Conservation (phyloP, 2,888 invertebrate species). For the Microdon myrmicae region DNA sequence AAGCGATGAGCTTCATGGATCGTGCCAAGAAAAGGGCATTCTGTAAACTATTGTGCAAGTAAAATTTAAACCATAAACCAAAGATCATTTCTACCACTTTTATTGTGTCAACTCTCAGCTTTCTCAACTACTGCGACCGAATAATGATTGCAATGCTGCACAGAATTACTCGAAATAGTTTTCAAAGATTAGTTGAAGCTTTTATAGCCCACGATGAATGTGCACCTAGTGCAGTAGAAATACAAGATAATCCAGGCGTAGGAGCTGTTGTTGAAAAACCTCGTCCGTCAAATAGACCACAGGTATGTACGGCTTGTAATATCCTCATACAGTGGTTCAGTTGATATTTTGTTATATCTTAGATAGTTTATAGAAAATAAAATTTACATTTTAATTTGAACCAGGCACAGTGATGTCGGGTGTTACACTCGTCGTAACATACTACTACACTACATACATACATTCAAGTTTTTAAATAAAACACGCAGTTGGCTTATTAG, state of each 20-base stretch:
- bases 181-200: slow-evolving; percentile 70
- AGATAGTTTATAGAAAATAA: not conserved
- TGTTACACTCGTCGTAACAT: no score
- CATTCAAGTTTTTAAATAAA: no score
- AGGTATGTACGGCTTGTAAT: slow-evolving; percentile 57
- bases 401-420: no score
- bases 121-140: slow-evolving; percentile 78
- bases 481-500: no score
- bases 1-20: slow-evolving; percentile 86
- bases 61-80: slow-evolving; percentile 51
- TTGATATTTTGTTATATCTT: no score
- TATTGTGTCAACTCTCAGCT: slow-evolving; percentile 67
- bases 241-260: slow-evolving; percentile 64
- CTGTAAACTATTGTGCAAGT: slow-evolving; percentile 83
- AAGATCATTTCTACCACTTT: slow-evolving; percentile 12
- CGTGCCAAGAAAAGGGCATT: slow-evolving; percentile 85
- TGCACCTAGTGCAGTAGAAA: slow-evolving; percentile 68
- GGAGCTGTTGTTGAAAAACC: slow-evolving; percentile 69
- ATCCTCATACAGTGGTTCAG: no score
- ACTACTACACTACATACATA: no score
- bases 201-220: slow-evolving; percentile 70
- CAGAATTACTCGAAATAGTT: slow-evolving; percentile 73
- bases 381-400: no score
- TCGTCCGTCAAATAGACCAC: slow-evolving; percentile 66
- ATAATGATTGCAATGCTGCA: slow-evolving; percentile 77